Evolutionary conservation across 1,140 invertebrate genomes (phyloP).

Genomic region (Nilaparvata lugens): DNA sequence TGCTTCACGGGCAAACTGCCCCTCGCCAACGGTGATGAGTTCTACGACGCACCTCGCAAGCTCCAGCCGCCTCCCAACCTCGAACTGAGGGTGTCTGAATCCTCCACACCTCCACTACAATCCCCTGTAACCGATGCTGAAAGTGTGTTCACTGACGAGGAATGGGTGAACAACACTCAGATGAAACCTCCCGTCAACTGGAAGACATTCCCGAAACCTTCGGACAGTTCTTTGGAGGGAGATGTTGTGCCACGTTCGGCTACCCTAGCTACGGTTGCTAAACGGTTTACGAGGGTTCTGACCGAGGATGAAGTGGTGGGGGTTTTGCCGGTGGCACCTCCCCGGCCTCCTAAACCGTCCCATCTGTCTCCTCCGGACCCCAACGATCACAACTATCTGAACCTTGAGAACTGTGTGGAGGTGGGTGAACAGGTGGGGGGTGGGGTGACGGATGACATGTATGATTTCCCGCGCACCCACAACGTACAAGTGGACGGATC

Average conservation of each 20-base stretch:
- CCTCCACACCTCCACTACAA: conserved; percentile 36
- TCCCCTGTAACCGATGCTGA: conserved; percentile 45
- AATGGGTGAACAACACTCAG: conserved; percentile 33
- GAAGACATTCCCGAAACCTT: conserved; percentile 45
- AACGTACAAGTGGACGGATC: conserved; percentile 31
- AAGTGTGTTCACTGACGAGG: conserved; percentile 48
- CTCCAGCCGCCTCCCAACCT: conserved; percentile 29
- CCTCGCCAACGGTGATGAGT: conserved; percentile 24
- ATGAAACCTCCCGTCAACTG: conserved; percentile 38
- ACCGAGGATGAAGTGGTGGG: conserved; percentile 20
- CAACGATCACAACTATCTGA: conserved; percentile 28
- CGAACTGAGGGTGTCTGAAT: conserved; percentile 21
- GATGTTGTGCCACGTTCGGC: conserved; percentile 30
- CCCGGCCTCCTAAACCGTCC: conserved; percentile 67
- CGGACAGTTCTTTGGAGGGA: conserved; percentile 44
- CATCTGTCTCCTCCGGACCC: conserved; percentile 39
- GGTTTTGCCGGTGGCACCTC: conserved; percentile 42
- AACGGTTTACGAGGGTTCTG: conserved; percentile 38
- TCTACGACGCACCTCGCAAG: conserved; percentile 44
- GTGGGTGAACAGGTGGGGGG: conserved; percentile 2
- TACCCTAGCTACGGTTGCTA: conserved; percentile 42
- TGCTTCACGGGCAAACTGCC: conserved; percentile 70
- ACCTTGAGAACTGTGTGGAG: conserved; percentile 18
- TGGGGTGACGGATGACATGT: conserved; percentile 49
- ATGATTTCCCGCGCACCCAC: conserved; percentile 62